phyloP scores from a whole-genome alignment of 2,113 vertebrate genomes.

The Pungitius pungitius region DNA sequence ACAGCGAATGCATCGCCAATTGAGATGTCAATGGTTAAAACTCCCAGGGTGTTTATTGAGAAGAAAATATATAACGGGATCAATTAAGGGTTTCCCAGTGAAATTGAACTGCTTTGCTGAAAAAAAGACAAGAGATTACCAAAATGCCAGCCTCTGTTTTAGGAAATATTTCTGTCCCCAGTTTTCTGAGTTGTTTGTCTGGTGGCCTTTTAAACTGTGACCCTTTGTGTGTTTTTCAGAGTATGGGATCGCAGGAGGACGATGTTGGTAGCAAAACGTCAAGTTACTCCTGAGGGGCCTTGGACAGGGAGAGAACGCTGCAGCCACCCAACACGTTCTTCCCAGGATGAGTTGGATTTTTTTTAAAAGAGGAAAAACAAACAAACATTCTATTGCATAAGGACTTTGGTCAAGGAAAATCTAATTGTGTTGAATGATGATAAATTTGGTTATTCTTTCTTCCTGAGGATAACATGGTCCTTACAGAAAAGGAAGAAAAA shows the following conservation, averaged over 20 bases:
- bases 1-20: too few relatives aligned
- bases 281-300: conserved; percentile 93
- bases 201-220: background rate
- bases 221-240: conserved; percentile 77
- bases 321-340: conserved; percentile 67
- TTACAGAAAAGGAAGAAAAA: conserved; percentile 63
- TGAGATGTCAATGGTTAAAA: too few relatives aligned
- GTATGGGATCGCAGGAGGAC: conserved; percentile 98
- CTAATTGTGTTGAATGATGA: conserved; percentile 77
- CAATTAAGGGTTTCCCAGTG: too few relatives aligned
- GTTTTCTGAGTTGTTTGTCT: background rate
- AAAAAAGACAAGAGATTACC: background rate
- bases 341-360: conserved; percentile 75
- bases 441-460: conserved; percentile 77
- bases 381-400: conserved; percentile 77
- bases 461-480: conserved; percentile 74
- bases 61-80: too few relatives aligned
- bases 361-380: conserved; percentile 74
- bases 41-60: too few relatives aligned
- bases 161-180: background rate
- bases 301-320: conserved; percentile 60
- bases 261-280: conserved; percentile 99
- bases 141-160: background rate
- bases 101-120: background rate
- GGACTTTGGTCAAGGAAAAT: conserved; percentile 83